Conservation (phyloP, 2,113 vertebrate species). For the human (Homo sapiens) region GRCh38 chr1:85377501-85378000, state of each 20-base stretch:
- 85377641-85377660: slow-evolving; percentile 1
- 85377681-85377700: neutral
- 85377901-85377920: slow-evolving; percentile 14
- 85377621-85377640: neutral
- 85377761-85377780: neutral
- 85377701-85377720: neutral
- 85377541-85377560: neutral
- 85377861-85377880: neutral
- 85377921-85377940: neutral
- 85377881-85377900: neutral
- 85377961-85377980: neutral
- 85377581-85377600: neutral
- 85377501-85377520: neutral
- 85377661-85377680: neutral
- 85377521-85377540: neutral
- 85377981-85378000: neutral
- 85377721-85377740: neutral
- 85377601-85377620: neutral
- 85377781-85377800: neutral
- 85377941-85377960: neutral
- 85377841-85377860: neutral
- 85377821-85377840: slow-evolving; percentile 48
- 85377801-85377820: neutral
- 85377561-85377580: neutral
- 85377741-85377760: neutral